Evolutionary conservation across 2,113 vertebrate species (phyloP).

Genomic region (Athene cunicularia): DNA sequence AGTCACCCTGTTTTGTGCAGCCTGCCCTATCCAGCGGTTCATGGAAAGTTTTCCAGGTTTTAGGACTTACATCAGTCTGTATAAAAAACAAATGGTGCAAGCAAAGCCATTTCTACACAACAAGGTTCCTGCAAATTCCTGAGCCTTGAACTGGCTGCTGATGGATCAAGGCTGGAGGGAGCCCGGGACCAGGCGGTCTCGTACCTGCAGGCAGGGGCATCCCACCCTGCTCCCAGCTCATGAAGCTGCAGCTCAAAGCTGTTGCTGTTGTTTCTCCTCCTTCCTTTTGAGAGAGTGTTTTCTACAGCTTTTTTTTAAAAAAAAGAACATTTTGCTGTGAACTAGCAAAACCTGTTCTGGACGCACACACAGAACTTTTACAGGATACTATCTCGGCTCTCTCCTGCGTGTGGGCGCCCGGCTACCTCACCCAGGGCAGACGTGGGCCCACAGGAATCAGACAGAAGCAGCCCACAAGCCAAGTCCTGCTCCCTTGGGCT

Average conservation of each 20-base stretch:
- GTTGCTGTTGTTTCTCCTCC: background rate
- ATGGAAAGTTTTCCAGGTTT: background rate
- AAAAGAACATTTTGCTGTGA: background rate
- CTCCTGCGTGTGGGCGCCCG: background rate
- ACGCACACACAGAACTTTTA: background rate
- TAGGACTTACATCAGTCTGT: fast-evolving
- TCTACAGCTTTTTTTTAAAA: background rate
- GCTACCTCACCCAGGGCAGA: background rate
- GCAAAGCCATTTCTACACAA: background rate
- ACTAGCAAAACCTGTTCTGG: constrained; percentile 51
- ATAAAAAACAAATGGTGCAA: background rate
- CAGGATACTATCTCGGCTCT: background rate
- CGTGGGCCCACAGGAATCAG: background rate
- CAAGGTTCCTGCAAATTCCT: background rate
- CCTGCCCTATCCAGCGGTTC: background rate
- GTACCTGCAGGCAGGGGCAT: background rate
- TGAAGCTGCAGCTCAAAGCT: background rate
- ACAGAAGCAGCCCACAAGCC: background rate
- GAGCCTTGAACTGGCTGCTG: background rate
- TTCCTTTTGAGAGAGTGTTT: background rate
- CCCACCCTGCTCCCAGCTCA: background rate
- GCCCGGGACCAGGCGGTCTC: fast-evolving
- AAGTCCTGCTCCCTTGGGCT: background rate
- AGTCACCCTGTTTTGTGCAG: background rate
- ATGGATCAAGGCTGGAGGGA: background rate